Percentiles rank a stretch among this genome's conserved stretches.
These are phyloP conservation scores for Papilio protenor DNA, from an alignment of 2,888 invertebrate species.

Conservation along the genomic window DNA sequence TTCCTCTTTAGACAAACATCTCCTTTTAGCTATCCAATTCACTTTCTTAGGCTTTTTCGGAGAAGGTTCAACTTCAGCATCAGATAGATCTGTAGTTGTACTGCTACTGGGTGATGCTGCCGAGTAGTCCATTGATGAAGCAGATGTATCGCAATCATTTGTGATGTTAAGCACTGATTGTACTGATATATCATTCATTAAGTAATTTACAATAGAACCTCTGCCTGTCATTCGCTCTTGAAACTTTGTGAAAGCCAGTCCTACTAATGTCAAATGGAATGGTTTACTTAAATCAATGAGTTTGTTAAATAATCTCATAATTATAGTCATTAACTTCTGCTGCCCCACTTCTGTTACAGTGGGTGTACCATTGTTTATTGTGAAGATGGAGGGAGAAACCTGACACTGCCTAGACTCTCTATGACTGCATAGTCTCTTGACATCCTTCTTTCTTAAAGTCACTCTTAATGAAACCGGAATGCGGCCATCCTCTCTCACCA, in stretches of 20 bases:
- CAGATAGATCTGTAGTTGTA: slow-evolving; percentile 85
- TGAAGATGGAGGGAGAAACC: slow-evolving; percentile 87
- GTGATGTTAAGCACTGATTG: slow-evolving; percentile 89
- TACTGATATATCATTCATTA: slow-evolving; percentile 91
- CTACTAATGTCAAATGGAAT: slow-evolving; percentile 91
- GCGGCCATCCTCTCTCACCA: slow-evolving; percentile 91
- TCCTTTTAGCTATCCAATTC: slow-evolving; percentile 79
- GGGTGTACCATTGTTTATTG: slow-evolving; percentile 76
- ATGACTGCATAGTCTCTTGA: slow-evolving; percentile 86
- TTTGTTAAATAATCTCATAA: slow-evolving; percentile 90
- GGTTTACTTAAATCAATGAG: slow-evolving; percentile 89
- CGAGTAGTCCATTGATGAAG: slow-evolving; percentile 78
- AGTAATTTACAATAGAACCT: slow-evolving; percentile 89
- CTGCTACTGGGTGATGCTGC: slow-evolving; percentile 79
- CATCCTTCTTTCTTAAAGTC: slow-evolving; percentile 89
- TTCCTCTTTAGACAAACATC: slow-evolving; percentile 78
- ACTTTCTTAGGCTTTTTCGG: slow-evolving; percentile 88
- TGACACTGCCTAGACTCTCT: slow-evolving; percentile 91
- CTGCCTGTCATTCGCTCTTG: slow-evolving; percentile 88
- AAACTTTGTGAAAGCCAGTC: slow-evolving; percentile 93
- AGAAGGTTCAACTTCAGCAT: slow-evolving; percentile 89
- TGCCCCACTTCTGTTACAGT: slow-evolving; percentile 82
- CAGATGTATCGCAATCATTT: slow-evolving; percentile 81
- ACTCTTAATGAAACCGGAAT: slow-evolving; percentile 90
- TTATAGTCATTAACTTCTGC: slow-evolving; percentile 87